Evolutionary conservation across 2,113 vertebrate species (phyloP), one percentile per base, ranked within the genome.

Genomic region (Bubo scandiacus): DNA sequence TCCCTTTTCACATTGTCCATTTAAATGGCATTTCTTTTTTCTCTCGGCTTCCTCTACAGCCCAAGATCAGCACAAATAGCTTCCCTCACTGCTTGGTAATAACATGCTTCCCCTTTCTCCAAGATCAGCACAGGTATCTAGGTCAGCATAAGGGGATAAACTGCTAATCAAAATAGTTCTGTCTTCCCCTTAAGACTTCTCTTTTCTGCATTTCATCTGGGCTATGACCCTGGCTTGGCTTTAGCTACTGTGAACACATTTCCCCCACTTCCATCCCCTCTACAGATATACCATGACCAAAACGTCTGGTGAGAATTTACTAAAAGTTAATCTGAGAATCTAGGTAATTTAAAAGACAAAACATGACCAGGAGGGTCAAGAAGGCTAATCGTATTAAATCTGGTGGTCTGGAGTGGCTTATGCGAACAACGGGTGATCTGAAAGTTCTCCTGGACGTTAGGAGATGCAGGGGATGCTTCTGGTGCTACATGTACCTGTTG

Each of bases 371-470:
- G 47, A 81, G 17, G 17, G 57, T 34, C 27, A 74, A 17, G 47
- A 59, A 90, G 22, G 25, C 16, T 54, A 73, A 58, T 3, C 62
- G 18, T 30, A 22, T 11, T 27, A 61, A 61, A 75, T 17, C 18
- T 63, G 30, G 43, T 61, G 49, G 19, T 32, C 38, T 6, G 2
- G 15, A 67, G 30, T 5, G 9, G 26, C 15, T 88, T 25, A 71
- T 2, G 38, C 34, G 38, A 68, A 47, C 2, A 5, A 19, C 4
- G 3, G 5, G 5, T 2, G 15, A n/a, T 29, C 61, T 43, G 18
- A 78, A 91, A 79, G 34, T 7, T 43, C 43, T 83, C 27, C 42
- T 17, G 30, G 49, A 36, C 27, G 11, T 34, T 0, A 12, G 20
- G 27, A 92, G 51, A 51, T 6, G 6, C n/a, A 13, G 26, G 15